Evolutionary conservation across 2,888 invertebrate species (phyloP), one percentile per base, ranked within the genome.

Genomic region (Parascotia fuliginaria): DNA sequence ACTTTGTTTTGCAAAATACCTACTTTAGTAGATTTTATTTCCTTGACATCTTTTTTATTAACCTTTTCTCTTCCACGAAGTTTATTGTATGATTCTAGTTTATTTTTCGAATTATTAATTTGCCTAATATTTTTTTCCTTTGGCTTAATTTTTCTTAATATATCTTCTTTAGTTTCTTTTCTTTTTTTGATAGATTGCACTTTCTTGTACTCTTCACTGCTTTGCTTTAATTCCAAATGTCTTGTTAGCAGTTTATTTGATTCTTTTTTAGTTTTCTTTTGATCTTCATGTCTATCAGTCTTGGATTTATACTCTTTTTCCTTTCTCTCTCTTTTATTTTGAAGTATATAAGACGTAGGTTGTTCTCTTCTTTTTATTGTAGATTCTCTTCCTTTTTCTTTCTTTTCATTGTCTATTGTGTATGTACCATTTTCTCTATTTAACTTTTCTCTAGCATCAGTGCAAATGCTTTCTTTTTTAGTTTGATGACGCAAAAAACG

Each of bases 401-500:
- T 27, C 3, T 32, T 27, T 11, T 4, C 6, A 7, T 14, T 15
- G 14, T 19, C 12, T 15, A 16, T 9, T 12, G 29, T 36, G 1
- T 9, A 11, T 40, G 28, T 40, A 9, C 7, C 6, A n/a, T n/a
- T 28, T n/a, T 33, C 6, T 39, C 6, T 19, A 27, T n/a, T 33
- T 27, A 19, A n/a, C 7, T 11, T 15, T 14, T 11, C 22, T 6
- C 9, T 36, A 28, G 9, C 5, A 3, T 29, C 28, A 7, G 9
- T 13, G 12, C 0, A 3, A 32, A 0, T 6, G 12, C 9, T 3
- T 5, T 34, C 14, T 27, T 15, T 27, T 11, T 33, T 22, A 3
- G 7, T 24, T 15, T 40, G 13, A 32, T 22, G 40, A 24, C 9
- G 11, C 24, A 50, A 24, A 36, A 50, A 50, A 6, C 44, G 34